Evolutionary conservation across 2,113 vertebrate genomes (phyloP), one percentile per base, ranked within the genome.

Genomic region (Nycticorax nycticorax): DNA sequence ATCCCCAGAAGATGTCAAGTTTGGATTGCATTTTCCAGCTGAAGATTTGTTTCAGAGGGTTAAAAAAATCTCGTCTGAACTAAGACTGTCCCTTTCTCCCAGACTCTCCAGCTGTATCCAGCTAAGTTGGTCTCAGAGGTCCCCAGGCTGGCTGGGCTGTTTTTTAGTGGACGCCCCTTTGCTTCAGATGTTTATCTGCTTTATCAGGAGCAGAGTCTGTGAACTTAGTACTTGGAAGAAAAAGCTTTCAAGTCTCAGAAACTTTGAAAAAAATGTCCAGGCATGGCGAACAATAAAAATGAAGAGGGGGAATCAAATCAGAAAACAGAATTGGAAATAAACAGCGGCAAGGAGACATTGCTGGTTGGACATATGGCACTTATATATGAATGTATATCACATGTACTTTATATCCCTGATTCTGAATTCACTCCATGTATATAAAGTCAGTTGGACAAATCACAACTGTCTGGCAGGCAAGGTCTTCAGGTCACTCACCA

Each of bases 151-250:
- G 62, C 74, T 60, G 47, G 67, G 55, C 33, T 88, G n/a, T 56
- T 52, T 71, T 79, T 55, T 67, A 21, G 79, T 7, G 71, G 79
- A 89, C 2, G 1, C 48, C 76, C 52, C 76, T 89, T 78, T 81
- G 64, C 72, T 87, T 86, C 76, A 56, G 79, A 89, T 85, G 33
- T 85, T 91, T 81, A 84, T 96, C 88, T 91, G 64, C 60, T 93
- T 71, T 84, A 78, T 81, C 85, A 72, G 68, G 39, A 69, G 21
- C 10, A 80, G 21, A 67, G 66, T 35, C 64, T 91, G 57, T 68
- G 79, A 95, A 88, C 33, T 68, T 66, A 35, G 21, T 6, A 6
- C 35, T 84, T 68, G 47, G 71, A 47, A 72, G 30, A 50, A 75
- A 90, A 92, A 50, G 6, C 28, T 72, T 83, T 60, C 59, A 63